A percentile compares a stretch with the other conserved stretches of the same genome.
phyloP scores from a whole-genome alignment of 2,113 vertebrate species.

The Nycticryphes semicollaris region DNA sequence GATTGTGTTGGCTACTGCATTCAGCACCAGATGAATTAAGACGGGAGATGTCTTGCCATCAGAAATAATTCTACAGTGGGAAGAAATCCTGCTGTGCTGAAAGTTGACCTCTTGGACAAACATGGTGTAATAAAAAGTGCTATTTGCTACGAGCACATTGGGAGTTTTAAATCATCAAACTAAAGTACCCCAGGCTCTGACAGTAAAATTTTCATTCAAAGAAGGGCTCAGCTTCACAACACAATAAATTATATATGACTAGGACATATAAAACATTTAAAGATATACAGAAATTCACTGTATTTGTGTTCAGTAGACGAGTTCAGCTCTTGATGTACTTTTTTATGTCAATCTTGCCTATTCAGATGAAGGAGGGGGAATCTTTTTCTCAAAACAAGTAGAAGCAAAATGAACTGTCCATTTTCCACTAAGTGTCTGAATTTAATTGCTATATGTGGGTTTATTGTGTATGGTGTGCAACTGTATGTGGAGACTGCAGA shows the following conservation, averaged over 20 bases:
- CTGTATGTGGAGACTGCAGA: neutral
- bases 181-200: slow-evolving; percentile 77
- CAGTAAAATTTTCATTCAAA: slow-evolving; percentile 84
- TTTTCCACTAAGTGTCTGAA: neutral
- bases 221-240: slow-evolving; percentile 82
- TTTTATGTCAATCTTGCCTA: slow-evolving; percentile 73
- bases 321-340: slow-evolving; percentile 71
- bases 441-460: neutral
- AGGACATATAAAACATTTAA: slow-evolving; percentile 84
- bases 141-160: slow-evolving; percentile 75
- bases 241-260: slow-evolving; percentile 85
- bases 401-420: neutral
- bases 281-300: slow-evolving; percentile 78
- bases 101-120: slow-evolving; percentile 85
- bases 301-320: slow-evolving; percentile 73
- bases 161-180: slow-evolving; percentile 84
- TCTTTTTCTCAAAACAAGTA: slow-evolving; percentile 15
- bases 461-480: neutral
- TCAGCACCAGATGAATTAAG: slow-evolving; percentile 47
- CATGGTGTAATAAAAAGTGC: slow-evolving; percentile 77
- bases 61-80: slow-evolving; percentile 71
- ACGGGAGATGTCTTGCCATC: slow-evolving; percentile 40
- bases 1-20: neutral
- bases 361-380: slow-evolving; percentile 50
- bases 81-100: slow-evolving; percentile 65